Evolutionary conservation across 2,888 invertebrate species (phyloP).

Genomic region (Exephanes ischioxanthus): DNA sequence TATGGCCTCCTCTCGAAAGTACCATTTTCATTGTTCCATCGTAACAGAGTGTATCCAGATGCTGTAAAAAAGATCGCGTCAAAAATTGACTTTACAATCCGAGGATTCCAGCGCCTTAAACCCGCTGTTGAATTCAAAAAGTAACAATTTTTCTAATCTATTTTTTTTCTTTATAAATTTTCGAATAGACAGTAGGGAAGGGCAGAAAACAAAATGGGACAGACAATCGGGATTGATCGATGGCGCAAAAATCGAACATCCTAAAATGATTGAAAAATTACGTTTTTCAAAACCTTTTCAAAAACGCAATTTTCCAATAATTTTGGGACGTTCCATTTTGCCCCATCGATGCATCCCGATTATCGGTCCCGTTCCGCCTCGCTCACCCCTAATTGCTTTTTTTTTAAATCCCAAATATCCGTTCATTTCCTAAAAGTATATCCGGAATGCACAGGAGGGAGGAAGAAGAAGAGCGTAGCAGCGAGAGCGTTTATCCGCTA

Average conservation of each 20-base stretch:
- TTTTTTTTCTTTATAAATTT: not conserved
- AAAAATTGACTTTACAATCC: not conserved
- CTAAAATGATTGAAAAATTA: no score
- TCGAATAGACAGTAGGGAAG: no score
- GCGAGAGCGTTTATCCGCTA: conserved; percentile 51
- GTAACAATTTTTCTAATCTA: not conserved
- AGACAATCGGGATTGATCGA: no score
- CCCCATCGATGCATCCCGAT: no score
- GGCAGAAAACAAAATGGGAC: no score
- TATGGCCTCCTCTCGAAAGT: conserved; percentile 18
- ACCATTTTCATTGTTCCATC: not conserved
- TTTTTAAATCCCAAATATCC: conserved; percentile 4
- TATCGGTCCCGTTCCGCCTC: no score
- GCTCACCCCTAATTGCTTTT: conserved; percentile 11
- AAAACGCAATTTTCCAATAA: no score
- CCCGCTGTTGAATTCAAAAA: not conserved
- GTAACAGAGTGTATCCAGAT: not conserved
- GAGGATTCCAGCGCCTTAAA: not conserved
- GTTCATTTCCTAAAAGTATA: not conserved
- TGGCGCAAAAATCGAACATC: no score
- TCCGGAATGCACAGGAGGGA: not conserved
- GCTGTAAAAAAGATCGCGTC: not conserved
- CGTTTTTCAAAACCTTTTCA: no score
- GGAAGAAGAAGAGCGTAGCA: conserved; percentile 21
- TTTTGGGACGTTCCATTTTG: no score